Evolutionary conservation across 1,140 invertebrate genomes (phyloP).

Genomic region (Magallana ariakensis): DNA sequence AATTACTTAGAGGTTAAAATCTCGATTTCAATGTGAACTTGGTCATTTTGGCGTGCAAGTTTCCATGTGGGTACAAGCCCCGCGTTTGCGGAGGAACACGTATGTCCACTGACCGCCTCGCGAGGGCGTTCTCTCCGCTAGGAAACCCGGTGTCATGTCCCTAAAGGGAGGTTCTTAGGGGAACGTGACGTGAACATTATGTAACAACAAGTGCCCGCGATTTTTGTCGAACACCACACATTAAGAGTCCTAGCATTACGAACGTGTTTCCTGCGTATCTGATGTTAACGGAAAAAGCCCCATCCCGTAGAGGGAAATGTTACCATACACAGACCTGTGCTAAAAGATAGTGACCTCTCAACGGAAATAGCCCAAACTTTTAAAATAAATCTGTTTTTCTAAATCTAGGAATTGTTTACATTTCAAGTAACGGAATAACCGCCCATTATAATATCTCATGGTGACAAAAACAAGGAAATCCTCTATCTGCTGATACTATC

Average conservation of each 20-base stretch:
- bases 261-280: neutral
- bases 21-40: too few species aligned
- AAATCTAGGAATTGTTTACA: neutral
- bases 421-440: neutral
- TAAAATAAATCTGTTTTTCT: slow-evolving; percentile 1
- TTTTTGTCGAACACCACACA: slow-evolving; percentile 6
- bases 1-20: too few species aligned
- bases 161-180: neutral
- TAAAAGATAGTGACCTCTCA: neutral
- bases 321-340: neutral
- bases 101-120: neutral
- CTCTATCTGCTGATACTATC: neutral
- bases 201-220: neutral
- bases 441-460: too few species aligned
- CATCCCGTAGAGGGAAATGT: neutral
- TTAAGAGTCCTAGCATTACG: neutral
- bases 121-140: neutral
- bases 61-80: too few species aligned
- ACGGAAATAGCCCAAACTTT: neutral
- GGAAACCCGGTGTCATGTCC: neutral
- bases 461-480: neutral
- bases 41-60: too few species aligned
- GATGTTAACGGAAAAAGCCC: slow-evolving; percentile 4
- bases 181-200: neutral
- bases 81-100: neutral